phyloP scores from a whole-genome alignment of 2,888 invertebrate genomes.

The Nomada fucata region DNA sequence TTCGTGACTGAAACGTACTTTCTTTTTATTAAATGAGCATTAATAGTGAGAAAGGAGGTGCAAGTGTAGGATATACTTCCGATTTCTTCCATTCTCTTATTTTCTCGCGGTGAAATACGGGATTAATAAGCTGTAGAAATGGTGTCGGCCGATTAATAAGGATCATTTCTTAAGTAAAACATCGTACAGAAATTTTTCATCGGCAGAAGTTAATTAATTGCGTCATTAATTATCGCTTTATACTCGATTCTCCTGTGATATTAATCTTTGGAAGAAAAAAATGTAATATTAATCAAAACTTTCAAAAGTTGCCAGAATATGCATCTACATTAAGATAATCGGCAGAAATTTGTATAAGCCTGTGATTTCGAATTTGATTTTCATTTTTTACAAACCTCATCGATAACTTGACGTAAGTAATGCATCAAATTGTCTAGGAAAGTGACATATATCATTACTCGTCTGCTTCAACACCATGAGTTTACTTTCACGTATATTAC shows the following conservation, averaged over 20 bases:
- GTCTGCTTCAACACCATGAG: neutral
- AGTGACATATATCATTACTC: neutral
- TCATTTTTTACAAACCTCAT: neutral
- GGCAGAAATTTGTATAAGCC: neutral
- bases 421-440: neutral
- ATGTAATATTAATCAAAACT: neutral
- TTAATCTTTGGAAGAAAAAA: neutral
- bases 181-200: neutral
- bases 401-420: neutral
- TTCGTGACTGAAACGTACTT: neutral
- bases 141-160: constrained; percentile 12
- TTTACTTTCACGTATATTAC: constrained; percentile 1
- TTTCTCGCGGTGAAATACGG: constrained; percentile 20
- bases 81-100: neutral
- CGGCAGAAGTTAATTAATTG: neutral
- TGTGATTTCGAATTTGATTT: neutral
- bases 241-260: neutral
- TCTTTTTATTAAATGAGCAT: constrained; percentile 1
- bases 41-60: neutral
- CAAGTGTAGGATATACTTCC: neutral
- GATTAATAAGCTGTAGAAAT: constrained; percentile 6
- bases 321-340: neutral
- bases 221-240: constrained; percentile 4
- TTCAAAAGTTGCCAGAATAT: neutral
- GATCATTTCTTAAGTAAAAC: constrained; percentile 5